Conservation (phyloP, 1,140 invertebrate species). For the Rhizoglyphus robini region DNA sequence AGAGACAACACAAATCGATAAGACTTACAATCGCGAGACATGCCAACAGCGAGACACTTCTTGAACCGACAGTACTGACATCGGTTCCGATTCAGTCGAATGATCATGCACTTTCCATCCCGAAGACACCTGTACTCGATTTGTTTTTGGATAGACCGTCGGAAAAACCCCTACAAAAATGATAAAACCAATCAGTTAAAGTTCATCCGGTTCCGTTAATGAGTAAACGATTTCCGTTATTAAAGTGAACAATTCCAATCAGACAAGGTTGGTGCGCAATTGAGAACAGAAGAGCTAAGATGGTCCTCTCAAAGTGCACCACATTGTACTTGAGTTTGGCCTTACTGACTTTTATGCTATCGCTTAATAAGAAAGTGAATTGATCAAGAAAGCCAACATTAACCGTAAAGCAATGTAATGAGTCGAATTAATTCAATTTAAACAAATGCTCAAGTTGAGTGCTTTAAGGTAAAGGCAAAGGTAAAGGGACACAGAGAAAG, state of each 20-base stretch:
- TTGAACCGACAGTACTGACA: constrained; percentile 97
- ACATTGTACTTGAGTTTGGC: no score
- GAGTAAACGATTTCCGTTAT: no score
- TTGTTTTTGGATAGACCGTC: constrained; percentile 85
- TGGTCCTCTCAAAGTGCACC: no score
- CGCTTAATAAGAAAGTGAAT: no score
- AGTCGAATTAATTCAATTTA: constrained; percentile 9
- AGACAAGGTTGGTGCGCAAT: no score
- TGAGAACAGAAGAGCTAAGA: no score
- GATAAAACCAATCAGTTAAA: neutral
- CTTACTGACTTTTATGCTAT: no score
- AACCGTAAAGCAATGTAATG: neutral
- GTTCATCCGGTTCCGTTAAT: neutral
- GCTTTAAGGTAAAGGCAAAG: constrained; percentile 2
- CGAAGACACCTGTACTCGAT: constrained; percentile 92
- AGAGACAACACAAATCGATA: neutral
- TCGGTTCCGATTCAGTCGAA: constrained; percentile 85
- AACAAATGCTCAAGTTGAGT: neutral
- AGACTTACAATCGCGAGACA: constrained; percentile 90
- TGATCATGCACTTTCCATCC: constrained; percentile 91
- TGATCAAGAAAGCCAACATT: no score
- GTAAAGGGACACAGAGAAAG: neutral
- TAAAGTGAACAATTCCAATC: no score
- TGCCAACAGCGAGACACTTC: constrained; percentile 93
- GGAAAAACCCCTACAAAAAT: constrained; percentile 47